Base-by-base conservation (phyloP, 2,888 invertebrate genomes). In the Seira ritae region DNA sequence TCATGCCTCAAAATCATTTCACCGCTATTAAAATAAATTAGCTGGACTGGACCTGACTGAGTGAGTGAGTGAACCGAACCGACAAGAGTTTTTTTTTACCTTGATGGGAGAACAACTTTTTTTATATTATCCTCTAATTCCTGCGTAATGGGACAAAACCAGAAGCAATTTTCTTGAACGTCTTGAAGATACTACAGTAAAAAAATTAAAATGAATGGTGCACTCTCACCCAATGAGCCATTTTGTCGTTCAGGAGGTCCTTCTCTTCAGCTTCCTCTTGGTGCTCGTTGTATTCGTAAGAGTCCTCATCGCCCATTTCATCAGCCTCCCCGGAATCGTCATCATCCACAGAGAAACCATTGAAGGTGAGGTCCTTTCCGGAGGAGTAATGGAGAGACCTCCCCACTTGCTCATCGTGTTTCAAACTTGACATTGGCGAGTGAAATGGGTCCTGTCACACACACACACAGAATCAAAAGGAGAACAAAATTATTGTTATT, bases 211-310 rank as follows among this genome's bases (percentile, higher is more conserved):
- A 4, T 31, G 31, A 31, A 31, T 31, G 31, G 31, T 8, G 12
- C 2, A 15, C 15, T 20, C 87, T 82, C 84, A 87, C 87, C 87
- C 87, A 87, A 70, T 83, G 79, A 55, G 81, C 20, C 62, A 81
- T 85, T 71, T 85, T 84, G 65, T 85, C 87, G 37, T 82, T 76
- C 66, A 87, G 85, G 12, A 85, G 68, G 17, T 87, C 87, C 42
- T 78, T 69, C 60, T 73, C 82, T 31, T 76, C 74, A 2, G 74
- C 65, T 4, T 62, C 74, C 65, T 67, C 66, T 8, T 76, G 74
- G 31, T 87, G 3, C 15, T 85, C 81, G 19, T 82, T 68, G 19
- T 86, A 85, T 62, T 87, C 87, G 20, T 87, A 85, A 0, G 82
- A 84, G 66, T 84, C 84, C 0, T 86, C 84, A 20, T 86, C 85